These are phyloP conservation scores for Kradibia gibbosae DNA, from an alignment of 1,140 invertebrate genomes.

Conservation along the genomic window DNA sequence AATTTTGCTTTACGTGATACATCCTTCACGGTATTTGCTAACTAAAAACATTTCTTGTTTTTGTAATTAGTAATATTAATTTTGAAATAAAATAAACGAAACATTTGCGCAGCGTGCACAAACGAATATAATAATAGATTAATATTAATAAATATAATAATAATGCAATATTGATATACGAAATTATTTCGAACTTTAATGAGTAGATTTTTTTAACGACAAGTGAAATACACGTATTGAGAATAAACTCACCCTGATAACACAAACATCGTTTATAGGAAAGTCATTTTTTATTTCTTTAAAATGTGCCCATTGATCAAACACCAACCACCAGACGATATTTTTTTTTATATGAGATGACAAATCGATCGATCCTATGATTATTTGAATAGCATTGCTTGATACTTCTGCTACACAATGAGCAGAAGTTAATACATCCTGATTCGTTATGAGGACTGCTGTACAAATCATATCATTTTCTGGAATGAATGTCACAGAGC, in stretches of 20 bases:
- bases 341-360: neutral
- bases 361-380: neutral
- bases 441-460: neutral
- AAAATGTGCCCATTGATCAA: neutral
- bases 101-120: no score
- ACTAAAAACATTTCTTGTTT: neutral
- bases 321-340: neutral
- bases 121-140: no score
- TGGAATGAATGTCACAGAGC: neutral
- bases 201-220: no score
- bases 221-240: neutral
- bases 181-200: no score
- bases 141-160: no score
- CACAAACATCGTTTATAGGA: neutral
- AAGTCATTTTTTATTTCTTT: neutral
- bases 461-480: neutral
- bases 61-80: neutral
- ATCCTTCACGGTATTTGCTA: neutral
- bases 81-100: no score
- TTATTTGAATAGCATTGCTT: neutral
- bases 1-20: neutral
- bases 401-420: neutral
- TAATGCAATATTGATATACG: no score
- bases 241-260: neutral
- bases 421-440: neutral